Base-by-base conservation (phyloP, 2,113 vertebrate species). In the Pterocles burchelli region DNA sequence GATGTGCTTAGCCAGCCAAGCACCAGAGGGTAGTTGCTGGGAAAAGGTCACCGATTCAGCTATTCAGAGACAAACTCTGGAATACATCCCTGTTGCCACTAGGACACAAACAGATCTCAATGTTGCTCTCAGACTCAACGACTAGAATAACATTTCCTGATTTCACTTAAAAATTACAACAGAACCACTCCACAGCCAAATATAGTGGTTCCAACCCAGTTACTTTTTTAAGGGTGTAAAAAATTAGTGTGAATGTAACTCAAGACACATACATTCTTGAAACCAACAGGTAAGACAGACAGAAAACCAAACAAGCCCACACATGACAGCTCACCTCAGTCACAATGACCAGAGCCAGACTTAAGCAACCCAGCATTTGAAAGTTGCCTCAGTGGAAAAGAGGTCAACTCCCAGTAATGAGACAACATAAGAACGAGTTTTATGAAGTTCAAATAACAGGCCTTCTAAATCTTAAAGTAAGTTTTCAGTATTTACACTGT, bases 401-500 rank as follows among this genome's bases (percentile, higher is more conserved):
- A 29, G 0, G 6, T 17, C 59, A 79, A 45, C 21, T 72, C 38
- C 49, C 82, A 51, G n/a, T 43, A 74, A 52, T 8, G 21, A 77
- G 10, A 85, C 48, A 57, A 83, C 1, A 89, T 17, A 38, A 85
- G 62, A 94, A 17, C 0, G 0, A 61, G 43, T 11, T 70, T 55
- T 74, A 88, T 78, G 57, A 25, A 33, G 45, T 59, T 84, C 54
- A 81, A 54, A 58, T 43, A n/a, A 51, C 13, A 89, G 46, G 54
- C 43, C 48, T 83, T 55, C 77, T 65, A 77, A 86, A 90, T 4
- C 51, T 29, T 88, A 58, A 38, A 91, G 55, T 3, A 88, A 26
- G 17, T 75, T 85, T 90, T 85, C 62, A 34, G 25, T 88, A 97
- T 97, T 97, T 97, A 99, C 99, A 66, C 85, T 89, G 26, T 95